These are phyloP conservation scores for Pluvianellus socialis DNA, from an alignment of 2,113 vertebrate species.

Conservation along the genomic window DNA sequence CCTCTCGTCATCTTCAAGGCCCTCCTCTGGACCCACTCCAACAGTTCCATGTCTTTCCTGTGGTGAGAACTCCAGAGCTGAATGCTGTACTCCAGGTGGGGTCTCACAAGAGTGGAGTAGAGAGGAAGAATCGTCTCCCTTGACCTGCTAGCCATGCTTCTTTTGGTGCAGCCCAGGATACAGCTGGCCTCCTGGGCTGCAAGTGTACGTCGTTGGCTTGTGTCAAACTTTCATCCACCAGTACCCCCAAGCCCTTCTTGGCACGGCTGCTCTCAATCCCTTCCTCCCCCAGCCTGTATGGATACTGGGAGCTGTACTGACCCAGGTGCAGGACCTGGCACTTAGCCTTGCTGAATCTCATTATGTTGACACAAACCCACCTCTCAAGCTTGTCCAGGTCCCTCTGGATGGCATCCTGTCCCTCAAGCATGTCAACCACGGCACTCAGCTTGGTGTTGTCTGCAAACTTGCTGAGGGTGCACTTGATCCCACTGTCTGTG, in stretches of 20 bases:
- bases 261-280: neutral
- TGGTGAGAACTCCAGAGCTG: neutral
- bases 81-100: fast-evolving
- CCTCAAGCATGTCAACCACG: neutral
- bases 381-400: neutral
- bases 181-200: neutral
- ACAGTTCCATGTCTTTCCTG: neutral
- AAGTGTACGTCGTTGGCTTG: neutral
- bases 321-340: neutral
- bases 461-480: neutral
- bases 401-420: neutral
- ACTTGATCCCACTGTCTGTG: neutral
- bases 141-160: fast-evolving
- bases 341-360: neutral
- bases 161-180: neutral
- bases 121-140: neutral
- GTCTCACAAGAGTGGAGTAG: fast-evolving
- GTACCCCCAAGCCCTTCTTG: neutral
- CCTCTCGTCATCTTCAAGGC: neutral
- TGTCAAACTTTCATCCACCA: neutral
- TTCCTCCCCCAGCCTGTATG: neutral
- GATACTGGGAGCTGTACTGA: too few species aligned
- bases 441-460: neutral
- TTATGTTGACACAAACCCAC: fast-evolving
- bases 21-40: fast-evolving